phyloP scores from a whole-genome alignment of 2,888 invertebrate genomes.

The Parapristionchus giblindavisi region DNA sequence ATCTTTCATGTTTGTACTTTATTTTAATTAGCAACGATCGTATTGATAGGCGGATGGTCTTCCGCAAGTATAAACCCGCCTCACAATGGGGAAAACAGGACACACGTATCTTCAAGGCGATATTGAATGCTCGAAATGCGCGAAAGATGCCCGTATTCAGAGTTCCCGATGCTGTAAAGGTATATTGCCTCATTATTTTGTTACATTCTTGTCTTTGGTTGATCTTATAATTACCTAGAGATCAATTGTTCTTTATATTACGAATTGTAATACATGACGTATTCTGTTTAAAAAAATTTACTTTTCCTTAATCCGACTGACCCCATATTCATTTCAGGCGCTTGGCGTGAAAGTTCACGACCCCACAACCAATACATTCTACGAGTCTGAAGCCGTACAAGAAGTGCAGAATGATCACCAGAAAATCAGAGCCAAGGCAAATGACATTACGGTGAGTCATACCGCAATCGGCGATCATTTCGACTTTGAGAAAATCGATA shows the following conservation, averaged over 20 bases:
- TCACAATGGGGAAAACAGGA: slow-evolving; percentile 64
- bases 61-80: slow-evolving; percentile 58
- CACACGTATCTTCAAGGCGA: slow-evolving; percentile 64
- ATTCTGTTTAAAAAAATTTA: background rate
- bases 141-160: slow-evolving; percentile 55
- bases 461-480: background rate
- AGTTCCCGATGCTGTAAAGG: slow-evolving; percentile 57
- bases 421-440: background rate
- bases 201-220: too few species aligned
- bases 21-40: too few species aligned
- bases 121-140: slow-evolving; percentile 54
- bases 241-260: too few species aligned
- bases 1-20: too few species aligned
- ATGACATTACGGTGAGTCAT: background rate
- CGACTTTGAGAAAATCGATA: background rate
- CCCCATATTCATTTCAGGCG: slow-evolving; percentile 35
- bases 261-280: too few species aligned
- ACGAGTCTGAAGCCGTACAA: slow-evolving; percentile 41
- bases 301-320: background rate
- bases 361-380: slow-evolving; percentile 53
- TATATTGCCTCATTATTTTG: background rate
- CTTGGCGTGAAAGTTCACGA: slow-evolving; percentile 58
- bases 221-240: too few species aligned
- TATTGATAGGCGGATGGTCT: too few species aligned
- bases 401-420: slow-evolving; percentile 25